Evolutionary conservation across 2,888 invertebrate species (phyloP).

Genomic region (Patella ulyssiponensis): DNA sequence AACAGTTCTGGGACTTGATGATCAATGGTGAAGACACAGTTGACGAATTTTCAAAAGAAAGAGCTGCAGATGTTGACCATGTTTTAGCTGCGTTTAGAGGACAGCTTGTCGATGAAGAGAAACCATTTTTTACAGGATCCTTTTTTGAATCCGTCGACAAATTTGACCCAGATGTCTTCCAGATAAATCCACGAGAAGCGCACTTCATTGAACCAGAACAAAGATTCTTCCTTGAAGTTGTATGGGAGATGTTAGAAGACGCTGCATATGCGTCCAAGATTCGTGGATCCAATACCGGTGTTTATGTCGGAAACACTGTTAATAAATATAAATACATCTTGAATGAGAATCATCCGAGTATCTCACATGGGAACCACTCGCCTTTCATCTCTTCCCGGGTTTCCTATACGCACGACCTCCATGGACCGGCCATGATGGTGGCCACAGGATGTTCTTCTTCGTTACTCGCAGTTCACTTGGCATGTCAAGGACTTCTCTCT

Average conservation of each 20-base stretch:
- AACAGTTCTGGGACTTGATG: slow-evolving; percentile 29
- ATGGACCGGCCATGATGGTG: slow-evolving; percentile 18
- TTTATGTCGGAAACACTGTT: slow-evolving; percentile 27
- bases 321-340: slow-evolving; percentile 26
- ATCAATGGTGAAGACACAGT: slow-evolving; percentile 17
- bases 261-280: slow-evolving; percentile 23
- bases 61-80: slow-evolving; percentile 14
- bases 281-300: slow-evolving; percentile 24
- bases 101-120: not conserved
- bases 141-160: slow-evolving; percentile 16
- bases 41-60: slow-evolving; percentile 12
- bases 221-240: slow-evolving; percentile 27
- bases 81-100: not conserved
- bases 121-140: not conserved
- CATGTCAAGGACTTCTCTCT: slow-evolving; percentile 10
- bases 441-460: slow-evolving; percentile 17
- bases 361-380: slow-evolving; percentile 8
- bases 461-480: slow-evolving; percentile 14
- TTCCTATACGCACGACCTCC: not conserved
- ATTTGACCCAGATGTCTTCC: slow-evolving; percentile 27
- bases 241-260: slow-evolving; percentile 26
- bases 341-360: slow-evolving; percentile 15
- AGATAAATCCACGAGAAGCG: slow-evolving; percentile 24
- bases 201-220: slow-evolving; percentile 30
- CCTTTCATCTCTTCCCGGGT: slow-evolving; percentile 8